Evolutionary conservation across 2,797 vertebrate genomes (phyloP), one percentile per base, ranked within the genome.

Genomic region (Paratrypauchen microcephalus): DNA sequence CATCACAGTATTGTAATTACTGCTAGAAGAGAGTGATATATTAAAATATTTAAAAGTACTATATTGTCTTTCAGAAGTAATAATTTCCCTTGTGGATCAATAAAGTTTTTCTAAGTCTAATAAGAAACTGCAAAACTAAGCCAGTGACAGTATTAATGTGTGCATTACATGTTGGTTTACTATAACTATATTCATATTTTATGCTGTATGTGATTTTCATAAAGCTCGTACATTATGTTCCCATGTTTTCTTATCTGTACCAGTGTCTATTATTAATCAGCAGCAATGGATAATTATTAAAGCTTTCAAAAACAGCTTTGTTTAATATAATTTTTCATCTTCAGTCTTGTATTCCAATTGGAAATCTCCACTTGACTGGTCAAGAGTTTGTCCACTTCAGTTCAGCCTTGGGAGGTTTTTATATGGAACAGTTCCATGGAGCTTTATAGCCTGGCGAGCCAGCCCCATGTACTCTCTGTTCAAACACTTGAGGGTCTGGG

Each of bases 321-420:
- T 41, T n/a, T 11, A 0, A 2, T 32, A 61, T 0, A 15, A 32
- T 70, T 81, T 56, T 48, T 57, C 26, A 8, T 55, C 5, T n/a
- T 55, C 21, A 39, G 19, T 52, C 39, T 71, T 62, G 19, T 74
- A 63, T 19, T 5, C 55, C 36, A 66, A 24, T 21, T 66, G 15
- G 71, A 65, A 55, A 65, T 5, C 4, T 70, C 47, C 52, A 65
- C 26, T 72, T 69, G 62, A 77, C 66, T 60, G 55, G n/a, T 15
- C 48, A 69, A 23, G 32, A 52, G 50, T 58, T 19, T 47, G 32
- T 6, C 58, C 55, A 47, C 66, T 74, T 65, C 9, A 71, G 13
- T 61, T 2, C 36, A 62, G 26, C 71, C 57, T 21, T 60, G 19
- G 64, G n/a, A 66, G 65, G 65, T 36, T 66, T 54, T 39, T 48